Evolutionary conservation across 1,140 invertebrate genomes (phyloP).

Genomic region (Glomeris maerens): DNA sequence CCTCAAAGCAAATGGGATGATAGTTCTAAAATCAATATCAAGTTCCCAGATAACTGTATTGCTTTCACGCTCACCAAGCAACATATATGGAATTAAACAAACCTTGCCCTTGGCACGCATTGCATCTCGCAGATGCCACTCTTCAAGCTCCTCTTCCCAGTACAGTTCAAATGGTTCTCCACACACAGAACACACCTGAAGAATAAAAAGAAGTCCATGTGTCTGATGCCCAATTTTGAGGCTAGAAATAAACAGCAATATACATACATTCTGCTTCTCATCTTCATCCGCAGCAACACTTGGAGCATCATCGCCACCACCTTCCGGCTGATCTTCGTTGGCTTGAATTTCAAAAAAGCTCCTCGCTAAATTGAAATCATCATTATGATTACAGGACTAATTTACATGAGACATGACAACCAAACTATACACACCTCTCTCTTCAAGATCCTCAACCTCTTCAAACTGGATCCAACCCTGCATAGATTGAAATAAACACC

Average conservation of each 20-base stretch:
- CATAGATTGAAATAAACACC: constrained; percentile 17
- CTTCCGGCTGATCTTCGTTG: constrained; percentile 16
- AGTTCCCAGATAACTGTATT: too few relatives aligned
- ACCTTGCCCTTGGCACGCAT: constrained; percentile 52
- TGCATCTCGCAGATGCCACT: constrained; percentile 83
- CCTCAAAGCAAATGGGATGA: constrained; percentile 81
- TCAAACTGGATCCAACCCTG: constrained; percentile 87
- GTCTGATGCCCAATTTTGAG: background rate
- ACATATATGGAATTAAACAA: constrained; percentile 1
- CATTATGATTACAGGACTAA: constrained; percentile 1
- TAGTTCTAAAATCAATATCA: constrained; percentile 53
- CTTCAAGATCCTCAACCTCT: constrained; percentile 83
- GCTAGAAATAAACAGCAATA: background rate
- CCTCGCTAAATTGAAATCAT: constrained; percentile 42
- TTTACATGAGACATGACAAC: constrained; percentile 9
- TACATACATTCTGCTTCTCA: constrained; percentile 20
- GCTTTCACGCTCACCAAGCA: constrained; percentile 1
- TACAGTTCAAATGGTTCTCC: constrained; percentile 82
- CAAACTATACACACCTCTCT: constrained; percentile 48
- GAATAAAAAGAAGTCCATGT: constrained; percentile 7
- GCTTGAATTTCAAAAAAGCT: constrained; percentile 70
- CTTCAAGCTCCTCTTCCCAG: constrained; percentile 88
- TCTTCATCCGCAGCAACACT: constrained; percentile 28
- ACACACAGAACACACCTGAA: constrained; percentile 64
- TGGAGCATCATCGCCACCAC: constrained; percentile 24